Evolutionary conservation across 2,797 vertebrate species (phyloP).

Genomic region (Enteromius treurensis): DNA sequence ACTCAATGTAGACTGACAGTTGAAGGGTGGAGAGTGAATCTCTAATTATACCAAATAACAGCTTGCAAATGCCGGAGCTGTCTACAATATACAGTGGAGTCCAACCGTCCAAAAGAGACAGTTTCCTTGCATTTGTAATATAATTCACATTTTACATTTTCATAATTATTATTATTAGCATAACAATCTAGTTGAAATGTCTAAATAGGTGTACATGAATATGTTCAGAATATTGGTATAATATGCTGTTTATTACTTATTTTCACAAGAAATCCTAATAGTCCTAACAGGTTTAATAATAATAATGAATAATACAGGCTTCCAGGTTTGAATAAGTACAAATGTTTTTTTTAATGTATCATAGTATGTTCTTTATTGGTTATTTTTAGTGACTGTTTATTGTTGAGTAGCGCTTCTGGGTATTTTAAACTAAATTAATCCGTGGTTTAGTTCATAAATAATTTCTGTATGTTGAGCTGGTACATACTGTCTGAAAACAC

Average conservation of each 20-base stretch:
- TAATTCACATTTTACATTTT: background rate
- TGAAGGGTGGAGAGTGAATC: background rate
- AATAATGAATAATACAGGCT: background rate
- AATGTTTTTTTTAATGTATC: background rate
- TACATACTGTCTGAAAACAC: background rate
- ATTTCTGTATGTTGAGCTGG: slow-evolving; percentile 1
- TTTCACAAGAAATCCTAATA: too few species aligned
- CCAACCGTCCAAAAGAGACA: background rate
- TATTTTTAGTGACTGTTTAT: background rate
- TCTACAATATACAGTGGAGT: background rate
- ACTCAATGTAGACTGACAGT: background rate
- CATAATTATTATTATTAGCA: background rate
- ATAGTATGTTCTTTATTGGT: background rate
- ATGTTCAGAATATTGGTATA: background rate
- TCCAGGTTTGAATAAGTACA: background rate
- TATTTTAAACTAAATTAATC: background rate
- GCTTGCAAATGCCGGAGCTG: background rate
- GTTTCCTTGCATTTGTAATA: background rate
- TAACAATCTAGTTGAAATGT: background rate
- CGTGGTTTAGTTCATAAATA: background rate
- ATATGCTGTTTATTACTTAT: background rate
- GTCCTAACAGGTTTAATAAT: background rate
- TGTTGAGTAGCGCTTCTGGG: background rate
- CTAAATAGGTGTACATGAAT: background rate
- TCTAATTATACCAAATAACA: background rate